Conservation (phyloP, 2,113 vertebrate species). For the rat (Rattus norvegicus) region DNA sequence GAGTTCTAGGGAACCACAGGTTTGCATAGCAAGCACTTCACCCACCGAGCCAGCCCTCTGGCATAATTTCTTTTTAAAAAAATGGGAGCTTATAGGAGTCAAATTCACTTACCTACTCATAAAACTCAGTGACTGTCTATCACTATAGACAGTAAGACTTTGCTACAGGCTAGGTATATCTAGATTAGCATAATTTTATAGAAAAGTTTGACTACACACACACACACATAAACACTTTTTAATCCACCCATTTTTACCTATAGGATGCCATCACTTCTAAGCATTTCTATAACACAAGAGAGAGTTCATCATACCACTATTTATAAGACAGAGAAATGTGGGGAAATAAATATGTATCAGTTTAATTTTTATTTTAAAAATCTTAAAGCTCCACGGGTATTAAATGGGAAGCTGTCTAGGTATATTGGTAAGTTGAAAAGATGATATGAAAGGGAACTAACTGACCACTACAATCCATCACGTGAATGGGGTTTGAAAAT, state of each 20-base stretch:
- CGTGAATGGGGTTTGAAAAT: background rate
- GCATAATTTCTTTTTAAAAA: background rate
- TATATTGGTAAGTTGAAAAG: background rate
- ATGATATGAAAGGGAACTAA: too few relatives aligned
- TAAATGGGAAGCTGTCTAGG: background rate
- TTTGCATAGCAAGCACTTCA: background rate
- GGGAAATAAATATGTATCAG: background rate
- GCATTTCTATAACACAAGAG: background rate
- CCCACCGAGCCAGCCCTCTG: background rate
- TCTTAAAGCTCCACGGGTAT: background rate
- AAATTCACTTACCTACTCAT: slow-evolving; percentile 34
- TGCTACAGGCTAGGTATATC: background rate
- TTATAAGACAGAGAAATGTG: background rate
- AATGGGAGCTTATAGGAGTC: background rate
- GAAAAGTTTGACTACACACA: background rate
- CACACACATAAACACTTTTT: background rate
- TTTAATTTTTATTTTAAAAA: background rate
- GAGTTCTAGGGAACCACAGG: background rate
- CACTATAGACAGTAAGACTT: background rate
- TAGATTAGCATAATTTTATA: background rate
- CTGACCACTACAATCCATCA: background rate
- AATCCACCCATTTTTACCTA: background rate
- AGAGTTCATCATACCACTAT: background rate
- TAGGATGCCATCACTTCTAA: background rate
- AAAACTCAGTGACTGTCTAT: background rate